These are phyloP conservation scores for Peucedramus taeniatus DNA, from an alignment of 2,113 vertebrate genomes.

Conservation along the genomic window DNA sequence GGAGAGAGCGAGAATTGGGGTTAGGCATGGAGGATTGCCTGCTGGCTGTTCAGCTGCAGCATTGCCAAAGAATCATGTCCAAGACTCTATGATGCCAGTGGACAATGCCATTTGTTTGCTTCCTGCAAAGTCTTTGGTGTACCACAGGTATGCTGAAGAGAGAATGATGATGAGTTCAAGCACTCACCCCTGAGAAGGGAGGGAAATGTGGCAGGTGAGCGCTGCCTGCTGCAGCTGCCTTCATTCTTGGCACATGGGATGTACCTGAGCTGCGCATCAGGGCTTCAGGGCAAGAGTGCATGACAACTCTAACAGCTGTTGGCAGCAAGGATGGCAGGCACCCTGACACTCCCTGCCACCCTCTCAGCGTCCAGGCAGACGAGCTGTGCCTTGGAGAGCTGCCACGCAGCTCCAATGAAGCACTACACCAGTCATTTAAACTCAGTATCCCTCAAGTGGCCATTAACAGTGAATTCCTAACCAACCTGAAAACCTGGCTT, in stretches of 20 bases:
- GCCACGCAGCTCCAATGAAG: neutral
- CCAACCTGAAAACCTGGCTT: neutral
- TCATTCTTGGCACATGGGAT: rapidly evolving
- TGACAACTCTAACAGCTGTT: neutral
- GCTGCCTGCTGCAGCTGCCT: rapidly evolving
- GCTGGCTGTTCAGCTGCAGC: neutral
- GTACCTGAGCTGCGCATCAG: neutral
- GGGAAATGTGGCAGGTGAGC: rapidly evolving
- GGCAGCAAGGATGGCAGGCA: neutral
- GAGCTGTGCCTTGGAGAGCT: neutral
- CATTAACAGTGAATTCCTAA: neutral
- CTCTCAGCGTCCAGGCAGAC: neutral
- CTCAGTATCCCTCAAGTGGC: neutral
- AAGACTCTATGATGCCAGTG: rapidly evolving
- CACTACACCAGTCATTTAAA: neutral
- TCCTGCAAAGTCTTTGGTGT: neutral
- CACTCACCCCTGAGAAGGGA: neutral
- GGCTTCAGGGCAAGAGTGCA: neutral
- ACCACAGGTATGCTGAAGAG: neutral
- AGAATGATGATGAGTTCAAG: neutral
- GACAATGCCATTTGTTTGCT: neutral
- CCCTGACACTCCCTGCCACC: neutral
- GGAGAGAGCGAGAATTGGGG: rapidly evolving
- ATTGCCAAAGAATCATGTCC: rapidly evolving
- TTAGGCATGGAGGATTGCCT: neutral